Percentiles rank a stretch among this genome's conserved stretches.
Conservation (phyloP, 2,113 vertebrate species). For the Hymenochirus boettgeri region DNA sequence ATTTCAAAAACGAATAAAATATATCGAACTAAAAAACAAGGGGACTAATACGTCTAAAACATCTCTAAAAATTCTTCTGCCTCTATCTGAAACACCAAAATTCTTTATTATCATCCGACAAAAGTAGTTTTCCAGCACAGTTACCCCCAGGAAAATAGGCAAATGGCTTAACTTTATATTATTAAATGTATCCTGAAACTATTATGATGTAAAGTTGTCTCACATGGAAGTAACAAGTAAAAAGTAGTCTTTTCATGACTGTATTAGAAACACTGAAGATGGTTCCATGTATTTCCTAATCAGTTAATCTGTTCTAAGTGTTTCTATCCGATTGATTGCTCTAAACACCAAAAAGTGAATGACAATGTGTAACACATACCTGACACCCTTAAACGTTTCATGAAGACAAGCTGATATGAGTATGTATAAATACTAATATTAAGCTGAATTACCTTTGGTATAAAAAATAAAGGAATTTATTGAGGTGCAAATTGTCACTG, state of each 20-base stretch:
- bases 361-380: conserved; percentile 74
- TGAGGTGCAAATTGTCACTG: conserved; percentile 83
- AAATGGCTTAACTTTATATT: too few species aligned
- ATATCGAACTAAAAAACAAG: too few species aligned
- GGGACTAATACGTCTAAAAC: too few species aligned
- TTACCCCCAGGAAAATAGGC: too few species aligned
- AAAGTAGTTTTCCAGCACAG: too few species aligned
- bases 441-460: conserved; percentile 79
- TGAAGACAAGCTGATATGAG: conserved; percentile 80
- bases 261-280: not conserved
- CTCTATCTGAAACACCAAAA: too few species aligned
- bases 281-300: conserved; percentile 18
- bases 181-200: too few species aligned
- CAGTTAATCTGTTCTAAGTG: conserved; percentile 1
- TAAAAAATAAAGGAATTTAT: conserved; percentile 77
- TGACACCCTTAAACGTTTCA: conserved; percentile 74
- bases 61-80: too few species aligned
- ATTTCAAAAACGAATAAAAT: too few species aligned
- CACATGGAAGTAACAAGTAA: not conserved
- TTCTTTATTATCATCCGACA: too few species aligned
- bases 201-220: not conserved
- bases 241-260: not conserved
- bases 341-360: conserved; percentile 70
- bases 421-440: conserved; percentile 84
- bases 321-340: conserved; percentile 72